These are phyloP conservation scores for Plodia interpunctella DNA, from an alignment of 1,140 invertebrate species.

Conservation along the genomic window DNA sequence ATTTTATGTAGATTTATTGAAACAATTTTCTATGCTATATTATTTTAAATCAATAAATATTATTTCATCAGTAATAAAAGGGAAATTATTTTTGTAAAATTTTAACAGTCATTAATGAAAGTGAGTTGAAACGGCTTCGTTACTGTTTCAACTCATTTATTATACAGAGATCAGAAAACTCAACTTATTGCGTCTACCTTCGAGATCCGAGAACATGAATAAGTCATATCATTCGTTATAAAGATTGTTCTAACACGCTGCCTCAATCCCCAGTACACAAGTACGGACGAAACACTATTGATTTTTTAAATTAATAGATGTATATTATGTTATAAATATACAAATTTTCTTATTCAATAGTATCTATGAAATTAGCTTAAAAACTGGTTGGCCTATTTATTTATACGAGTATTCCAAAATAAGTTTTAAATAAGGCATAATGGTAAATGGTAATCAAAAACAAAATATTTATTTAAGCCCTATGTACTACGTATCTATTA, in stretches of 20 bases:
- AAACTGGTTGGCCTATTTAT: too few species aligned
- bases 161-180: constrained; percentile 52
- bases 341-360: too few species aligned
- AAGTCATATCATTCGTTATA: constrained; percentile 69
- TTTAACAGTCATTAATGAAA: constrained; percentile 13
- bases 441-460: too few species aligned
- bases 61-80: constrained; percentile 5
- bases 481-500: too few species aligned
- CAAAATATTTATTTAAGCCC: too few species aligned
- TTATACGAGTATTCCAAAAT: too few species aligned
- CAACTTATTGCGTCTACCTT: constrained; percentile 54
- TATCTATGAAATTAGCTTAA: too few species aligned
- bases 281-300: too few species aligned
- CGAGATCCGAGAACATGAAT: constrained; percentile 60
- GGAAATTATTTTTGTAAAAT: not conserved
- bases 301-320: too few species aligned
- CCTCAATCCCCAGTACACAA: constrained; percentile 11
- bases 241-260: constrained; percentile 51
- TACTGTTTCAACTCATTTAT: constrained; percentile 55
- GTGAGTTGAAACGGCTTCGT: constrained; percentile 29
- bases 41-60: not conserved
- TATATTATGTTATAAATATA: too few species aligned
- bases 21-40: not conserved
- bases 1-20: not conserved
- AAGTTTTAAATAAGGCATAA: too few species aligned